Evolutionary conservation across 2,888 invertebrate species (phyloP), one percentile per base, ranked within the genome.

Genomic region (Eilema caniola): DNA sequence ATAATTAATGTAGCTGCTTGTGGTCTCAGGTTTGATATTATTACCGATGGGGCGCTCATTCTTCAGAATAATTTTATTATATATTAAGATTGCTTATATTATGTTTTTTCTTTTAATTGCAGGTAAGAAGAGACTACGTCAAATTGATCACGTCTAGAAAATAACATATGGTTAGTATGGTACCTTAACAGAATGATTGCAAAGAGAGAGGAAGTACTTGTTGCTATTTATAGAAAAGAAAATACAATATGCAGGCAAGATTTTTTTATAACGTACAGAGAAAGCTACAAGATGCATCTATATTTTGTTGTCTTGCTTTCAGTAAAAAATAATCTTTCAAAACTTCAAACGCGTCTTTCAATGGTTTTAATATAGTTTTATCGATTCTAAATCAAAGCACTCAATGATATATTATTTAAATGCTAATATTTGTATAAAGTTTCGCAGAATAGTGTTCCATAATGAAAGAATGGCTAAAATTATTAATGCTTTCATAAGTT

Each of bases 331-430:
- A 47, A n/a, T 53, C 7, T 53, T 1, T n/a, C 8, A 10, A n/a
- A 53, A 53, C 53, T n/a, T 53, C 53, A 53, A 53, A 53, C 53
- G 10, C 53, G 53, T 53, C 53, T 53, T 53, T 53, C 53, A 53
- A 53, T 53, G 10, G 8, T 0, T 14, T 16, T 20, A 20, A n/a
- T 53, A 53, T n/a, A 7, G n/a, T 53, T 53, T 53, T n/a, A 53
- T 16, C 10, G 20, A 10, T n/a, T 53, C 2, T 10, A 47, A 47
- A 20, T 47, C 47, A 20, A 47, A 20, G 20, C 20, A 53, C n/a
- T 53, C n/a, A n/a, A n/a, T 53, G n/a, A 10, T 20, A 20, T 53
- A 53, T n/a, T 53, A 53, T 53, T 53, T n/a, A n/a, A 53, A 53
- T n/a, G 2, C 8, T n/a, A 53, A n/a, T 53, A 53, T 53, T 53